These are phyloP conservation scores for Lasius fuliginosus DNA, from an alignment of 2,888 invertebrate genomes.

Conservation along the genomic window DNA sequence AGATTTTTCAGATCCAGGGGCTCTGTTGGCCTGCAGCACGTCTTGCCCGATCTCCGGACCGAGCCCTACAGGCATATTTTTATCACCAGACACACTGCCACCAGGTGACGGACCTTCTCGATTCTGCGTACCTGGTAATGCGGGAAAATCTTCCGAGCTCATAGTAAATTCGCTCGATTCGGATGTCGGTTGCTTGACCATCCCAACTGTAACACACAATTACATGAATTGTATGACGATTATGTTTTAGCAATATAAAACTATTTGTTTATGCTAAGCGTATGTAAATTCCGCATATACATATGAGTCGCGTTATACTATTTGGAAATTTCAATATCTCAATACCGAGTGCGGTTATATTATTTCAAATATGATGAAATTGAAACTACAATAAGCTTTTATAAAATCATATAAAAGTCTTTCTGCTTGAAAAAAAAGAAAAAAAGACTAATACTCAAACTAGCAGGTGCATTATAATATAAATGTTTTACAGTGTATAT, in stretches of 20 bases:
- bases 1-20: constrained; percentile 84
- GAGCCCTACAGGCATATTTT: constrained; percentile 85
- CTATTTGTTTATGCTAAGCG: neutral
- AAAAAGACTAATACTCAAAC: neutral
- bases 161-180: constrained; percentile 98
- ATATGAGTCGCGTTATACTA: neutral
- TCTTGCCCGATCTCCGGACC: constrained; percentile 86
- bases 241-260: constrained; percentile 12
- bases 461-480: neutral
- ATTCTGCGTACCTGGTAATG: constrained; percentile 97
- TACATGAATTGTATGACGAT: constrained; percentile 40
- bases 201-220: constrained; percentile 90
- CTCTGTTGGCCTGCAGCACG: constrained; percentile 84
- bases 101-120: constrained; percentile 91
- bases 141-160: constrained; percentile 99
- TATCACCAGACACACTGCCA: constrained; percentile 86
- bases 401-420: neutral
- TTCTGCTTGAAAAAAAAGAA: neutral
- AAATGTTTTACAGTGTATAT: constrained; percentile 4
- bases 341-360: neutral
- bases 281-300: neutral
- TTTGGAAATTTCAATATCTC: neutral
- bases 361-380: neutral
- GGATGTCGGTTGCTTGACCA: constrained; percentile 97
- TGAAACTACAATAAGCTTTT: constrained; percentile 9